phyloP scores from a whole-genome alignment of 2,113 vertebrate species.

The Budorcas taxicolor region DNA sequence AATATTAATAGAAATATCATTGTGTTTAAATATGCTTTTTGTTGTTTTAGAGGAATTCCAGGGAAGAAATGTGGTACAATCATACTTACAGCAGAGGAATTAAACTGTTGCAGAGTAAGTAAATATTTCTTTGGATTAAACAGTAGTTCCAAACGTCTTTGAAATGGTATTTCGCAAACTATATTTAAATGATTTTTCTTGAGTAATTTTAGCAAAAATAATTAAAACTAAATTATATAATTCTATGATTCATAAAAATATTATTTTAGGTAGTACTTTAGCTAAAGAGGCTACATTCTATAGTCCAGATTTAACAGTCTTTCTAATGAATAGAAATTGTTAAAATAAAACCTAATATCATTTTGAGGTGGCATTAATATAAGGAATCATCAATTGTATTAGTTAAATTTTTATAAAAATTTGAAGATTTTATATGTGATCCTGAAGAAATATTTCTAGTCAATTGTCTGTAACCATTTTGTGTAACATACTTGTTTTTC shows the following conservation, averaged over 20 bases:
- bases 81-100: constrained; percentile 95
- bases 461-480: not conserved
- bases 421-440: not conserved
- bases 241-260: not conserved
- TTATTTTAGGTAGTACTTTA: not conserved
- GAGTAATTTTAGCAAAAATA: not conserved
- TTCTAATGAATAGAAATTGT: not conserved
- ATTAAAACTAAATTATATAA: not conserved
- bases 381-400: not conserved
- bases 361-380: not conserved
- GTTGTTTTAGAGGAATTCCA: constrained; percentile 89
- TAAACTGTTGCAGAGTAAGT: constrained; percentile 96
- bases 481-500: not conserved
- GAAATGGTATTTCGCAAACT: not conserved
- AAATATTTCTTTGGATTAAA: constrained; percentile 16
- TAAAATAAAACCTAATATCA: not conserved
- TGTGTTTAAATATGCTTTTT: constrained; percentile 7
- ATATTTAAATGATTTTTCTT: not conserved
- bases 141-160: not conserved
- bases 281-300: not conserved
- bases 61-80: constrained; percentile 95
- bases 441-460: not conserved
- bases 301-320: not conserved
- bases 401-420: not conserved
- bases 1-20: not conserved